Base-by-base conservation (phyloP, 1,140 invertebrate genomes). In the Aphelinus certus region DNA sequence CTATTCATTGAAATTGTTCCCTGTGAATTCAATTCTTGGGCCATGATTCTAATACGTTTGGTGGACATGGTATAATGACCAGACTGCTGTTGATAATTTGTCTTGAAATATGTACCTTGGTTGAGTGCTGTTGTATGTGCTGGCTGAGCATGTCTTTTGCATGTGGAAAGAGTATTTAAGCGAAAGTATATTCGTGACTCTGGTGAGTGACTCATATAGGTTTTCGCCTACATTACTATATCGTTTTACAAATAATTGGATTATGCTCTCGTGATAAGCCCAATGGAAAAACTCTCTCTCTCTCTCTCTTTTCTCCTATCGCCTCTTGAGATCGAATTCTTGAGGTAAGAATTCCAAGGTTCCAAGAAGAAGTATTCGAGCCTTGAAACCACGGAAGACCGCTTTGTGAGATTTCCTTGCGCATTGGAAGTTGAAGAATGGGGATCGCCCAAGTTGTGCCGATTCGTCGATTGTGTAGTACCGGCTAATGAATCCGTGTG, bases 71-170 rank as follows among this genome's bases (percentile, higher is more conserved):
- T 26, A 26, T 43, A 46, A 46, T 62, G 62, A n/a, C 62, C 62
- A 63, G 46, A 63, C 46, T 47, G 62, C 62, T 26, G 51, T 71
- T 62, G 58, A 42, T 70, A 68, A 43, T 71, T 26, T 74, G 65
- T 76, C 68, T 68, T 75, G 51, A 53, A 2, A 66, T 80, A 87
- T 87, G 85, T 88, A 87, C 87, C 86, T 88, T 88, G 82, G 76
- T 82, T 88, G 82, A 87, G 85, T 87, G 82, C 77, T 87, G 82
- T 85, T 85, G 86, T 88, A 88, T 87, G 86, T 88, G 87, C 87
- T 88, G 86, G 87, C 86, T 88, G 85, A 86, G 81, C 84, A 83
- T 85, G 72, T 80, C 57, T 82, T 56, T 61, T 67, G 46, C 47
- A 53, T 53, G 46, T 75, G 42, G 56, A 49, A 63, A 56, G 51